phyloP scores from a whole-genome alignment of 2,888 invertebrate genomes.

The Euplexia lucipara region DNA sequence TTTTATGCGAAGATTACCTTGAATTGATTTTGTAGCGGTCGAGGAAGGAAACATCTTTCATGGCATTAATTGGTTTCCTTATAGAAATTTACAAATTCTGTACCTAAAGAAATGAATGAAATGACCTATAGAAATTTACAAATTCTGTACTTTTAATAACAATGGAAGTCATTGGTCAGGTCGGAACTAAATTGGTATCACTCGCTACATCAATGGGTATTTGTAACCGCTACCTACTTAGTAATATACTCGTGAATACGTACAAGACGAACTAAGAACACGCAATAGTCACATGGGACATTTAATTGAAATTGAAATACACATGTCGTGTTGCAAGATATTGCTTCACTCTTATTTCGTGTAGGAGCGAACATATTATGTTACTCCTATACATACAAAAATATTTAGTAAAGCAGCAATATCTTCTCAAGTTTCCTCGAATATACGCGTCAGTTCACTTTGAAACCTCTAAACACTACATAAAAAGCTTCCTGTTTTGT shows the following conservation, averaged over 20 bases:
- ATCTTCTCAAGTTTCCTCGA: slow-evolving; percentile 38
- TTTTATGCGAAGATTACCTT: slow-evolving; percentile 53
- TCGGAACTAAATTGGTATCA: slow-evolving; percentile 35
- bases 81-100: slow-evolving; percentile 6
- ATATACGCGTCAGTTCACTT: slow-evolving; percentile 54
- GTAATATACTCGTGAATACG: slow-evolving; percentile 31
- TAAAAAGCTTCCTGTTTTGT: slow-evolving; percentile 66
- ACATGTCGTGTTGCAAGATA: slow-evolving; percentile 32
- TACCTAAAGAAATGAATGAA: no score
- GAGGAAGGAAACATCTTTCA: slow-evolving; percentile 37
- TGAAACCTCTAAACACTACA: slow-evolving; percentile 61
- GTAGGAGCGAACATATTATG: slow-evolving; percentile 12
- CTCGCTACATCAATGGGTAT: slow-evolving; percentile 41
- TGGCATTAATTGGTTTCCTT: slow-evolving; percentile 20
- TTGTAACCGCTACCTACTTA: slow-evolving; percentile 28
- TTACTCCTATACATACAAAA: slow-evolving; percentile 31
- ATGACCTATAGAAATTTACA: no score
- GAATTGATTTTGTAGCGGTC: slow-evolving; percentile 32
- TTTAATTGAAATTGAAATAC: slow-evolving; percentile 61
- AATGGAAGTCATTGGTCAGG: slow-evolving; percentile 18
- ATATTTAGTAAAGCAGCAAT: slow-evolving; percentile 32
- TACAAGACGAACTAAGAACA: slow-evolving; percentile 49
- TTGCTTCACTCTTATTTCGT: slow-evolving; percentile 24
- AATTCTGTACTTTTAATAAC: not conserved
- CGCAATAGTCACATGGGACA: slow-evolving; percentile 58